Evolutionary conservation across 1,140 invertebrate species (phyloP).

Genomic region (Andricus grossulariae): DNA sequence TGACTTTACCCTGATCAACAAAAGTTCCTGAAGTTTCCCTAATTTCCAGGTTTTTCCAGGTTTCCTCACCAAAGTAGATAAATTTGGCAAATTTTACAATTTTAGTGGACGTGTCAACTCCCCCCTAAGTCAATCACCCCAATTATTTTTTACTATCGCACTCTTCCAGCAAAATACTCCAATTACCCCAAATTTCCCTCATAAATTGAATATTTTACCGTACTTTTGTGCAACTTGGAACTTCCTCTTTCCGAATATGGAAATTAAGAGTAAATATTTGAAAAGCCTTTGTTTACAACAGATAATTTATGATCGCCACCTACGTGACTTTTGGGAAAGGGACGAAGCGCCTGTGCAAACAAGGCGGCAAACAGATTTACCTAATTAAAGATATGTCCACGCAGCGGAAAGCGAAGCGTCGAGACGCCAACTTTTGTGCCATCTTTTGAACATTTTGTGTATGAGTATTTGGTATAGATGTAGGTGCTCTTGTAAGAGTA

Average conservation of each 20-base stretch:
- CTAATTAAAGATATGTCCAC: slow-evolving; percentile 51
- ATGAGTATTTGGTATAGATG: neutral
- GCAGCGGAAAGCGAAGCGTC: neutral
- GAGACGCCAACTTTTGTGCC: neutral
- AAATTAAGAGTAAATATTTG: neutral
- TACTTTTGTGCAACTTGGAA: too few relatives aligned
- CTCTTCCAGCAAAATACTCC: too few relatives aligned
- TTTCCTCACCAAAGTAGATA: too few relatives aligned
- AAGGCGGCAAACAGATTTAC: slow-evolving; percentile 52
- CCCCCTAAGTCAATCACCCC: too few relatives aligned
- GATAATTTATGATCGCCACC: neutral
- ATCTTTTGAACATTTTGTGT: slow-evolving; percentile 4
- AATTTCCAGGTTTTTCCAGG: too few relatives aligned
- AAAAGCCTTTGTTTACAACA: neutral
- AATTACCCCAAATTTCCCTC: too few relatives aligned
- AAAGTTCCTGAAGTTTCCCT: too few relatives aligned
- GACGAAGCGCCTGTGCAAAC: slow-evolving; percentile 46
- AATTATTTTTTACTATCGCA: too few relatives aligned
- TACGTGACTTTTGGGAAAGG: neutral
- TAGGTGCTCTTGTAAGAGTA: neutral
- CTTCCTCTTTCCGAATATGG: neutral
- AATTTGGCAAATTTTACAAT: too few relatives aligned
- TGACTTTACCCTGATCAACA: too few relatives aligned
- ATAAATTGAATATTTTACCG: too few relatives aligned
- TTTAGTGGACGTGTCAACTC: too few relatives aligned